Base-by-base conservation (phyloP, 2,113 vertebrate genomes). In the Falco punctatus region DNA sequence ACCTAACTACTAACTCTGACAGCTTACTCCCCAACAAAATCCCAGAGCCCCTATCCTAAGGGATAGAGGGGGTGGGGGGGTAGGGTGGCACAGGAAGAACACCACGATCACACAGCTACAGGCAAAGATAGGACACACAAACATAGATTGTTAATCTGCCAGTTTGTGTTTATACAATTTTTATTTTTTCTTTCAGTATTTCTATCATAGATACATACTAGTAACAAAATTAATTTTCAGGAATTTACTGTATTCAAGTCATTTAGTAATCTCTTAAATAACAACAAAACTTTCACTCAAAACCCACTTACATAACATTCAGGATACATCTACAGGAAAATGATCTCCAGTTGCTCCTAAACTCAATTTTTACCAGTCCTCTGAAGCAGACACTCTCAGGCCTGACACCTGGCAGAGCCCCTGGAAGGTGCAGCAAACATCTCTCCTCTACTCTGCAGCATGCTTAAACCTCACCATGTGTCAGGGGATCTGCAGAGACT, bases 401-500 rank as follows among this genome's bases (percentile, higher is more conserved):
- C 20, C 14, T 19, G 24, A 46, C 66, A 54, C 5, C 15, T 7
- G 20, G 38, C 26, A 92, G 33, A 67, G 24, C 1, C 38, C 42
- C 33, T 28, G 30, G 44, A 69, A 88, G 21, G 18, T 46, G 44
- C 4, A 3, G 5, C 0, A 0, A 65, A 35, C 13, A 19, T 23
- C 18, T 13, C 14, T 42, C 13, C 46, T 65, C 27, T 48, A 21
- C 17, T 28, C 67, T 38, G 14, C 57, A 40, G 28, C 2, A 0
- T 27, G n/a, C 35, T 75, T 58, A 72, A 32, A 69, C 35, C 7
- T n/a, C 59, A 26, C 5, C 21, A 11, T 5, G 9, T 13, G 30
- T 23, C 32, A 59, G 38, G 51, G 30, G 17, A 44, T 49, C 54
- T 55, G 70, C 49, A 77, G 49, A 48, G 26, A 28, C 8, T 9